Evolutionary conservation across 2,888 invertebrate species (phyloP), one percentile per base, ranked within the genome.

Genomic region (Sisyra nigra): DNA sequence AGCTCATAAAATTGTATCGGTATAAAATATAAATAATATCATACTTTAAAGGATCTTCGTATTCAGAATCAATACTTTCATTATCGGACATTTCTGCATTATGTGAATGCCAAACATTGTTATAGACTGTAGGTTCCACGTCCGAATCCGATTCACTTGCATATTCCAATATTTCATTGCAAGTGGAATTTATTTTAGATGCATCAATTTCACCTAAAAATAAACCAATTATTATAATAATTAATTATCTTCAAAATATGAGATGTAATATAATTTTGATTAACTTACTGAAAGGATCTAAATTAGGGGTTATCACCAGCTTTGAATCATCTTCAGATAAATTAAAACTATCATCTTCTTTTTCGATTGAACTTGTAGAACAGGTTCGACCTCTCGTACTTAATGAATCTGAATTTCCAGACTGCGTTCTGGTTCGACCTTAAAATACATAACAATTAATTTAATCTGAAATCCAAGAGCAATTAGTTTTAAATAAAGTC

Each of bases 141-240:
- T 82, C 82, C 46, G 80, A 82, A 50, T 84, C 84, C 7, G 80
- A 80, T 19, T 79, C 78, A 55, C 76, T 78, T 35, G 78, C 79
- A 59, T 77, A 78, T 53, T 82, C 82, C 52, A 78, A 55, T 48
- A 77, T 68, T 47, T 73, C 65, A 47, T 66, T 70, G 37, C 68
- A 71, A 17, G 67, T 66, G 9, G 69, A 63, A 51, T 68, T 70
- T 3, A 69, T 60, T 46, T 60, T 62, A 9, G 62, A 56, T 11
- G 71, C 70, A 53, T 71, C 68, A 37, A 77, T 63, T 48, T 68
- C 69, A 44, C 61, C 70, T 70, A 52, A 50, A 15, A 11, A 40
- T 13, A 31, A 4, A 30, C 2, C 13, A 30, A 15, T 40, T 30
- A 13, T n/a, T 13, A 30, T 10, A n/a, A n/a, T 11, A 34, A 8